Evolutionary conservation across 2,797 vertebrate genomes (phyloP).

Genomic region (Clarias fuscus): DNA sequence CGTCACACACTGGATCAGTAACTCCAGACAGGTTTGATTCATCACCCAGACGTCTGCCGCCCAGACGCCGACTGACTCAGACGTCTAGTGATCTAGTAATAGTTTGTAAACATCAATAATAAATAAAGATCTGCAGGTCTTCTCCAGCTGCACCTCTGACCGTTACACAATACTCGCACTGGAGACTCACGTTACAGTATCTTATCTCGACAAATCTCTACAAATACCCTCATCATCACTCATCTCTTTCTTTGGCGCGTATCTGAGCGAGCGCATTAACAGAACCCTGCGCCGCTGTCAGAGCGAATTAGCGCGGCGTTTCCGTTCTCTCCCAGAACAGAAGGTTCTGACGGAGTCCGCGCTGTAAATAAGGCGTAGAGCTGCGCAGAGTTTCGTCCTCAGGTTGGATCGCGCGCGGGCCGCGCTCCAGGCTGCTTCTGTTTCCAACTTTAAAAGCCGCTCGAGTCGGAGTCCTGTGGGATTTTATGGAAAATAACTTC

Average conservation of each 20-base stretch:
- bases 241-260: too few relatives aligned
- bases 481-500: slow-evolving; percentile 62
- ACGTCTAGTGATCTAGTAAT: too few relatives aligned
- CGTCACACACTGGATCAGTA: neutral
- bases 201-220: too few relatives aligned
- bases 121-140: too few relatives aligned
- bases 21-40: too few relatives aligned
- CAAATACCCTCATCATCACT: too few relatives aligned
- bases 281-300: neutral
- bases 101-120: too few relatives aligned
- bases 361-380: neutral
- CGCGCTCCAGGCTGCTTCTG: neutral
- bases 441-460: slow-evolving; percentile 7
- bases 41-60: too few relatives aligned
- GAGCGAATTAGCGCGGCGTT: neutral
- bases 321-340: neutral
- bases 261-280: neutral
- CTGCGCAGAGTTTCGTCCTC: neutral
- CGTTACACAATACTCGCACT: neutral
- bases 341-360: neutral
- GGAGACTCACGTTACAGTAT: neutral
- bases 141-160: too few relatives aligned
- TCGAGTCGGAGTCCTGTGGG: neutral
- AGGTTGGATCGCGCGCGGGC: neutral
- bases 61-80: too few relatives aligned